A percentile compares a stretch with the other conserved stretches of the same genome.
Conservation (phyloP, 92 coral and sea anemone species). For the Palythoa caribaeorum region DNA sequence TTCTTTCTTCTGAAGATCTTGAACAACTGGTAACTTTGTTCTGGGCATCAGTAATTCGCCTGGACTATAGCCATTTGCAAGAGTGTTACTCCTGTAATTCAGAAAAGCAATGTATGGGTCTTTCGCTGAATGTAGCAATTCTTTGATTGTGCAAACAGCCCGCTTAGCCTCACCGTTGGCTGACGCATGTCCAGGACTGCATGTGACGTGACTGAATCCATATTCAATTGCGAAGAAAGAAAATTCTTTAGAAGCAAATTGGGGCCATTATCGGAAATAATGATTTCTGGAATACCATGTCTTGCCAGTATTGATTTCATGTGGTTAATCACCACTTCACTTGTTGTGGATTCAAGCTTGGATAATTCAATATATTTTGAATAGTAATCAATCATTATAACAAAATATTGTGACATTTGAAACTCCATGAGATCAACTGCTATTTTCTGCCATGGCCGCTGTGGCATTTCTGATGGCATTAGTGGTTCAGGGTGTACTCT, state of each 20-base stretch:
- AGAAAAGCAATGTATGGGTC: background rate
- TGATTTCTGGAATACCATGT: constrained; percentile 57
- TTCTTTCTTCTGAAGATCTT: constrained; percentile 32
- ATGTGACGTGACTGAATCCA: constrained; percentile 44
- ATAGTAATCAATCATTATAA: constrained; percentile 36
- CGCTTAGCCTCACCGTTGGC: constrained; percentile 49
- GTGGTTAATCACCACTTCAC: constrained; percentile 38
- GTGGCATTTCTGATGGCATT: constrained; percentile 35
- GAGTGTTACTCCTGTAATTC: no score
- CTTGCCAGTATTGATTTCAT: constrained; percentile 55
- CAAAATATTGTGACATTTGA: constrained; percentile 42
- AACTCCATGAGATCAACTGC: constrained; percentile 53
- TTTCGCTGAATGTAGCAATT: no score
- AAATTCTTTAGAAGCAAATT: constrained; percentile 53
- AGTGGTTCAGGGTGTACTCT: constrained; percentile 44
- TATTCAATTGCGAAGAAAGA: constrained; percentile 5
- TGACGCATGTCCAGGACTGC: constrained; percentile 43
- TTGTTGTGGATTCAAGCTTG: constrained; percentile 8
- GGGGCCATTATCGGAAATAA: constrained; percentile 61
- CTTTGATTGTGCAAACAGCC: constrained; percentile 5
- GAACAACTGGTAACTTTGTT: constrained; percentile 40
- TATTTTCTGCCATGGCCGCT: constrained; percentile 59
- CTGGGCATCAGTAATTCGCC: background rate
- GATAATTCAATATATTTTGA: constrained; percentile 31
- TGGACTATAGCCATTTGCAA: no score